Conservation (phyloP, 2,797 vertebrate genomes). For the Pseudochromis fuscus region DNA sequence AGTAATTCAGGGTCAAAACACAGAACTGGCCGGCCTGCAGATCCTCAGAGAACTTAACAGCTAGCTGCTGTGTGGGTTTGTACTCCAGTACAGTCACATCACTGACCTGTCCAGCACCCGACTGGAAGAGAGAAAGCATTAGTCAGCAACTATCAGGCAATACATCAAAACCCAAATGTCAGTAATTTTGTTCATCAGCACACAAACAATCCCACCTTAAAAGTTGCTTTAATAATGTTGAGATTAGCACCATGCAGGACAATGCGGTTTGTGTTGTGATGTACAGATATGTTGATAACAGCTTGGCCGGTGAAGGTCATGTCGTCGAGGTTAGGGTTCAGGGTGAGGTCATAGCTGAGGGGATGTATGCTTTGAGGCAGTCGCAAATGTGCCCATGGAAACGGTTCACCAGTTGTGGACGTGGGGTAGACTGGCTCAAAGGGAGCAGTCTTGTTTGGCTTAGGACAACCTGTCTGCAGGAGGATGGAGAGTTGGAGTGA, state of each 20-base stretch:
- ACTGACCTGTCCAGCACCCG: slow-evolving; percentile 71
- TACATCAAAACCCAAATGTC: neutral
- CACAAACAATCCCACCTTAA: slow-evolving; percentile 76
- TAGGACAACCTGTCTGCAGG: slow-evolving; percentile 87
- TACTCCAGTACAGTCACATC: slow-evolving; percentile 88
- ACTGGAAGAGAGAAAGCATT: slow-evolving; percentile 53
- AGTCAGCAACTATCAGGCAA: slow-evolving; percentile 1
- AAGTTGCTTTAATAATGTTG: slow-evolving; percentile 87
- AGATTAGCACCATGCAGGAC: slow-evolving; percentile 91
- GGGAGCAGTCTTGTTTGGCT: slow-evolving; percentile 80
- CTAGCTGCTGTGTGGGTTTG: slow-evolving; percentile 90
- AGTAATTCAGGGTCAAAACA: slow-evolving; percentile 88
- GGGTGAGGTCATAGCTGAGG: slow-evolving; percentile 88
- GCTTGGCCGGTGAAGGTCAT: slow-evolving; percentile 88
- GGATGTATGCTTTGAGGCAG: slow-evolving; percentile 89
- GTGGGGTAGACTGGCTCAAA: slow-evolving; percentile 85
- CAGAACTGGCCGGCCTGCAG: slow-evolving; percentile 86
- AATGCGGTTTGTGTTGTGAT: slow-evolving; percentile 86
- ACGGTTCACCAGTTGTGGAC: slow-evolving; percentile 87
- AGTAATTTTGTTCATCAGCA: slow-evolving; percentile 1
- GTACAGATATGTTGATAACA: slow-evolving; percentile 85
- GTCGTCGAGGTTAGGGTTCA: slow-evolving; percentile 89
- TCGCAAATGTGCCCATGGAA: slow-evolving; percentile 91
- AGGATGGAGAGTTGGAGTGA: neutral
- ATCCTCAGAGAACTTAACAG: slow-evolving; percentile 85